Conservation (phyloP, 2,888 invertebrate genomes). For the Nesidiocoris tenuis region DNA sequence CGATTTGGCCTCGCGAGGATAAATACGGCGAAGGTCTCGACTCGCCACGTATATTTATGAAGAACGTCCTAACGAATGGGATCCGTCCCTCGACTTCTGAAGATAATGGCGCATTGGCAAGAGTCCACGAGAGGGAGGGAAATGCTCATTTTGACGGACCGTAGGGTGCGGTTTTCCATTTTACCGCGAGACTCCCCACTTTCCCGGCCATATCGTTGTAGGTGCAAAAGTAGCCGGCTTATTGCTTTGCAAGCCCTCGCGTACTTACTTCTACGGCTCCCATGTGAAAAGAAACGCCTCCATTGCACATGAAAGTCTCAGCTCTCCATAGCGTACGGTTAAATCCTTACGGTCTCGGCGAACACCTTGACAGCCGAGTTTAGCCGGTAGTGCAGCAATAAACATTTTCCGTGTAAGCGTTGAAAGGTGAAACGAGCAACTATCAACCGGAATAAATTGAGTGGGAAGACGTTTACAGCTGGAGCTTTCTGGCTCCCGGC, state of each 20-base stretch:
- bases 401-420: neutral
- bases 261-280: neutral
- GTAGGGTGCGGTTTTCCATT: neutral
- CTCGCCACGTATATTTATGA: neutral
- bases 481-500: neutral
- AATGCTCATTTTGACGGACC: neutral
- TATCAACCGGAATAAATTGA: neutral
- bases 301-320: neutral
- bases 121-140: slow-evolving; percentile 4
- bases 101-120: slow-evolving; percentile 30
- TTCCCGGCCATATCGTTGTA: neutral
- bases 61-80: neutral
- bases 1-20: too few relatives aligned
- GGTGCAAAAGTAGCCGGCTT: neutral
- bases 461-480: neutral
- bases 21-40: too few relatives aligned
- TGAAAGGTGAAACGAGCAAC: neutral
- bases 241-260: neutral
- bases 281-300: neutral
- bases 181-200: neutral
- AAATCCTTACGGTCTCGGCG: neutral
- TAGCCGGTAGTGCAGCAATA: neutral
- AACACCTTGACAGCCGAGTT: neutral
- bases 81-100: slow-evolving; percentile 1
- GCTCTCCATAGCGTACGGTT: neutral